A percentile compares a stretch with the other conserved stretches of the same genome.
phyloP scores from a whole-genome alignment of 2,113 vertebrate species.

The Cynocephalus volans region DNA sequence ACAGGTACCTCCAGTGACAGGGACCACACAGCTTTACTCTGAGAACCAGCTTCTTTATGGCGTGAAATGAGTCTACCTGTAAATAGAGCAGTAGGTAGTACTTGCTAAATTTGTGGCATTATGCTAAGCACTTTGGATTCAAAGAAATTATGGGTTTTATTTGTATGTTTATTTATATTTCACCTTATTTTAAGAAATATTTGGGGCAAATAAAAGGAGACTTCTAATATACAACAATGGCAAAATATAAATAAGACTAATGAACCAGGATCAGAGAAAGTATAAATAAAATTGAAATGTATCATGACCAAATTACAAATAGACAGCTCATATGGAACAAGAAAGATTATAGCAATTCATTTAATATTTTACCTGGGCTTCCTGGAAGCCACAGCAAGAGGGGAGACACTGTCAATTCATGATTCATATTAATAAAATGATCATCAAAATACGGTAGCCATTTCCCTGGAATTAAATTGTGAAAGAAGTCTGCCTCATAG shows the following conservation, averaged over 20 bases:
- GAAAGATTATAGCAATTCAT: not conserved
- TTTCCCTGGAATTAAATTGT: slow-evolving; percentile 7
- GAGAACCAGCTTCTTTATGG: not conserved
- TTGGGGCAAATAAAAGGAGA: not conserved
- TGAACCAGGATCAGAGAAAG: not conserved
- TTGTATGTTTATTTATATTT: not conserved
- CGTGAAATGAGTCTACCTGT: not conserved
- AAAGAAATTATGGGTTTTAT: not conserved
- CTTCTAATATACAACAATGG: not conserved
- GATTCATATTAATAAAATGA: slow-evolving; percentile 7
- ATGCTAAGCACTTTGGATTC: not conserved
- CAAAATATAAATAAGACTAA: not conserved
- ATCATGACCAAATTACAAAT: slow-evolving; percentile 27
- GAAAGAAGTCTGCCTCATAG: not conserved
- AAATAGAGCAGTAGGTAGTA: not conserved
- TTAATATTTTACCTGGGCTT: slow-evolving; percentile 24
- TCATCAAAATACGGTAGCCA: not conserved
- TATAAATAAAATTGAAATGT: slow-evolving; percentile 11
- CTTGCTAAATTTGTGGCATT: not conserved
- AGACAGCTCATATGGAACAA: not conserved
- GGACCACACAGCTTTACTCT: not conserved
- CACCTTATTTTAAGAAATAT: slow-evolving; percentile 38
- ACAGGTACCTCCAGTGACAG: not conserved
- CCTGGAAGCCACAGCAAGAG: slow-evolving; percentile 24
- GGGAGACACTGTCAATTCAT: not conserved